Evolutionary conservation across 2,797 vertebrate genomes (phyloP).

Genomic region (Rhabdophis nuchalis): DNA sequence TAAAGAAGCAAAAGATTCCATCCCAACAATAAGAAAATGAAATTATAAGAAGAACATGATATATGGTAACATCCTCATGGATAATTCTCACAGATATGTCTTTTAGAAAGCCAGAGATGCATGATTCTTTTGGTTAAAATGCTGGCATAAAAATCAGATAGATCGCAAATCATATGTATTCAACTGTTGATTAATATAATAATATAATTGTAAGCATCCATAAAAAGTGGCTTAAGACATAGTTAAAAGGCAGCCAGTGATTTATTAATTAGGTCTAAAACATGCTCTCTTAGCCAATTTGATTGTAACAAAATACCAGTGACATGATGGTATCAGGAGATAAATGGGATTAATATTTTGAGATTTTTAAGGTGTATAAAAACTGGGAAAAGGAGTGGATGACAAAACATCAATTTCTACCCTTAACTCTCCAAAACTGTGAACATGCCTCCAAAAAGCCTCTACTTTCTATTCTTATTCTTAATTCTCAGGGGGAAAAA

Average conservation of each 20-base stretch:
- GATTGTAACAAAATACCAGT: background rate
- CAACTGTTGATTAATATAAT: background rate
- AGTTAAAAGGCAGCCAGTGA: background rate
- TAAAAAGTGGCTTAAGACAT: background rate
- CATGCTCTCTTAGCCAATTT: background rate
- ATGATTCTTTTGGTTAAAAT: background rate
- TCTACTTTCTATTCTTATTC: background rate
- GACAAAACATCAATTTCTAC: background rate
- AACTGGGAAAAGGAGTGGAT: background rate
- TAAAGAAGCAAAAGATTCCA: background rate
- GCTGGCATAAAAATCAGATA: background rate
- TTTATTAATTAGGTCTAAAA: background rate
- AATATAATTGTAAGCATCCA: background rate
- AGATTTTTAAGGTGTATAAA: background rate
- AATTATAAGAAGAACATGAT: background rate
- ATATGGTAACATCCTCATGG: background rate
- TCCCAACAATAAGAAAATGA: background rate
- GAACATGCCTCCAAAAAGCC: background rate
- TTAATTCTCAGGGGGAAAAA: background rate
- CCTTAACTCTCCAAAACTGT: background rate
- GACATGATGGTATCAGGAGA: background rate
- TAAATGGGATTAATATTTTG: background rate
- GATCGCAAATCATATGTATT: background rate
- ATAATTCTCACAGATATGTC: background rate
- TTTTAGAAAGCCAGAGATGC: background rate